Base-by-base conservation (phyloP, 2,888 invertebrate species). In the Keiferia lycopersicella region DNA sequence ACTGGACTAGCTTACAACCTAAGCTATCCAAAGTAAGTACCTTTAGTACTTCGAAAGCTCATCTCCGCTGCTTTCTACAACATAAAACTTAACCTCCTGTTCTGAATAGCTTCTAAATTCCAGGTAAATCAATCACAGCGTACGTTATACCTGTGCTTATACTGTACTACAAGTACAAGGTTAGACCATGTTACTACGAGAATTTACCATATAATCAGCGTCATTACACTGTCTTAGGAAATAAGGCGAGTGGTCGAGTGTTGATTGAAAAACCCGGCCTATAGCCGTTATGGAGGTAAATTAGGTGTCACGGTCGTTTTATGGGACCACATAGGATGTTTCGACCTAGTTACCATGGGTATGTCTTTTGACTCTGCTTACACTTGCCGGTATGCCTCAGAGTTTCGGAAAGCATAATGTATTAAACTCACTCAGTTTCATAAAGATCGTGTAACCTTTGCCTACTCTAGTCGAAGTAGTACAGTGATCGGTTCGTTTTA, bases 241-340 rank as follows among this genome's bases (percentile, higher is more conserved):
- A 56, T 56, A n/a, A 16, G 30, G n/a, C 34, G 26, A 34, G n/a
- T 34, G 50, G 30, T 4, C 34, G 26, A 34, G n/a, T 34, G 50
- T 12, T 64, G 56, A 48, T 65, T 62, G 65, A 65, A 58, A 65
- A 65, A 64, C 60, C 39, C 11, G 64, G 56, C 48, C 61, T 56
- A 41, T 64, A 18, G 22, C 4, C 0, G 18, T 61, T 50, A 61
- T 64, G 56, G 30, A 14, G 16, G 63, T 26, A 61, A 63, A 66
- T 60, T 53, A 65, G 45, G 64, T 66, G 64, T 58, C 45, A 45
- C 57, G 53, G 38, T 11, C 11, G 38, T 64, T 62, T 62, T 56
- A 63, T 64, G 64, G 50, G 66, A 62, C 64, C 66, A 64, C 64
- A 64, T 64, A 58, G 39, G 63, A 18, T 51, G 61, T 16, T 22